Evolutionary conservation across 2,888 invertebrate genomes (phyloP), one percentile per base, ranked within the genome.

Genomic region (Papilio elwesi): DNA sequence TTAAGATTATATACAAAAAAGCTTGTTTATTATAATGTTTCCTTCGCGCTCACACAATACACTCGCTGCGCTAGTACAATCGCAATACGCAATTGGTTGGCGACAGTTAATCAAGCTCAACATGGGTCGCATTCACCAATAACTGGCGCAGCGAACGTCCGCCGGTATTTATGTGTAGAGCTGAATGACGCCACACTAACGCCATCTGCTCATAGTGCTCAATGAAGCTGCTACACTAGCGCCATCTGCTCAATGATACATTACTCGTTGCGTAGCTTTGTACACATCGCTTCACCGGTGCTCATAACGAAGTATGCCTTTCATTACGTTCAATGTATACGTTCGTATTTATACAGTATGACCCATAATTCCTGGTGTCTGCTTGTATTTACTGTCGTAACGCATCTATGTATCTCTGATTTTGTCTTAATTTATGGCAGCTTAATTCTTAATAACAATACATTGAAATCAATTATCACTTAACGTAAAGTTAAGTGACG

Each of bases 21-120:
- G 10, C 26, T 6, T 9, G 2, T n/a, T 51, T 51, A 51, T 51
- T 7, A 11, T 26, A 26, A 43, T 55, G 11, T 16, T 55, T 26
- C 55, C 12, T 55, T 1, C 26, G 3, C 16, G 4, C 12, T 55
- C 15, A 10, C 26, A 11, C 26, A 26, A 2, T 6, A 10, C 26
- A n/a, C n/a, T n/a, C n/a, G n/a, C n/a, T n/a, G n/a, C 59, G 13
- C 13, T n/a, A 1, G 38, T 38, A 38, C 59, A 38, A 59, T 59
- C n/a, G n/a, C 59, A 43, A 43, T 43, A 59, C n/a, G 59, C 59
- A 59, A 59, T 38, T n/a, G 59, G n/a, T 38, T 48, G n/a, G n/a
- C n/a, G n/a, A 53, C 51, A 65, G 65, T 71, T 71, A 66, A 71
- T 71, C 71, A 71, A 66, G 71, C 57, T 51, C 49, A 65, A 12